Percentiles rank a stretch among this genome's conserved stretches.
These are phyloP conservation scores for Drosophila lacicola DNA, from an alignment of 2,888 invertebrate genomes.

Conservation along the genomic window DNA sequence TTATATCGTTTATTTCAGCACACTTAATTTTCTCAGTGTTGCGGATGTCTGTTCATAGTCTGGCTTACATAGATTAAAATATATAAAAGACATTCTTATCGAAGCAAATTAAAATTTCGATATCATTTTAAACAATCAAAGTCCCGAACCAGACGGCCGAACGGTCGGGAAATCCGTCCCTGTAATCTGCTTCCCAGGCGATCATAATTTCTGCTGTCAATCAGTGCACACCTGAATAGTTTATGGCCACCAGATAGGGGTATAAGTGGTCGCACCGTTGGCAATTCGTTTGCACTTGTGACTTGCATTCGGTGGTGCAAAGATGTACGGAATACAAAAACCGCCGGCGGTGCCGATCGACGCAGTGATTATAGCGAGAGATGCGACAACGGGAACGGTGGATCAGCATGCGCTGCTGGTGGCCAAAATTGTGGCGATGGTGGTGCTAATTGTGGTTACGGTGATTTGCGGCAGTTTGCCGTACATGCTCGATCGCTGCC, in stretches of 20 bases:
- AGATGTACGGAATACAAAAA: slow-evolving; percentile 36
- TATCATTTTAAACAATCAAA: slow-evolving; percentile 10
- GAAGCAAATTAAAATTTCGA: slow-evolving; percentile 22
- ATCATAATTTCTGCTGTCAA: slow-evolving; percentile 53
- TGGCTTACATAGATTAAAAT: background rate
- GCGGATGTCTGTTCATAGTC: background rate
- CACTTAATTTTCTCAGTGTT: background rate
- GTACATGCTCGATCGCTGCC: slow-evolving; percentile 88
- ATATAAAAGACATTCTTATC: slow-evolving; percentile 11
- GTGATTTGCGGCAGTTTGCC: slow-evolving; percentile 91
- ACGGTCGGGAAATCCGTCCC: slow-evolving; percentile 6
- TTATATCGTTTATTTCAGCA: background rate
- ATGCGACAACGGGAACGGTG: background rate
- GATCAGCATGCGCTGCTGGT: slow-evolving; percentile 53
- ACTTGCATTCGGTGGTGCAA: slow-evolving; percentile 24
- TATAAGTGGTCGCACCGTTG: slow-evolving; percentile 15
- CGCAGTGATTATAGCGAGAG: background rate
- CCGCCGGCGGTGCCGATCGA: background rate
- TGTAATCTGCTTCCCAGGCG: slow-evolving; percentile 16
- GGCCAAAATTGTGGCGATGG: slow-evolving; percentile 93
- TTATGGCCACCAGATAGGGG: slow-evolving; percentile 39
- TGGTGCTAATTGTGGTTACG: slow-evolving; percentile 90
- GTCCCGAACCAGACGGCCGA: slow-evolving; percentile 1
- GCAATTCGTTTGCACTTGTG: slow-evolving; percentile 37
- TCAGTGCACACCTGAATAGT: slow-evolving; percentile 48